Evolutionary conservation across 2,888 invertebrate genomes (phyloP).

Genomic region (Alcis repandata): DNA sequence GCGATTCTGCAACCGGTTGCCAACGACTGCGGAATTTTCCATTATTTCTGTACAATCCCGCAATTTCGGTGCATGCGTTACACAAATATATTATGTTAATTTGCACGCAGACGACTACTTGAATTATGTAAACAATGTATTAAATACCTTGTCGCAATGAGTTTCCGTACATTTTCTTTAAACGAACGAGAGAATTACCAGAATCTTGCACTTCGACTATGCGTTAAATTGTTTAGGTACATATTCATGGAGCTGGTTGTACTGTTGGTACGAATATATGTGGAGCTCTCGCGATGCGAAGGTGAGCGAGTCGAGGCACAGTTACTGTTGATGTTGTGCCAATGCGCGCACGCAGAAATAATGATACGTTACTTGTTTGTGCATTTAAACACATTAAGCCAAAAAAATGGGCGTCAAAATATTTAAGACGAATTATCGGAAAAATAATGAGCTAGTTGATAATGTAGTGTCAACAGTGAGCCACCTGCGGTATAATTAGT

Average conservation of each 20-base stretch:
- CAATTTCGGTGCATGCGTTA: slow-evolving; percentile 40
- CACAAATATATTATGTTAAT: slow-evolving; percentile 39
- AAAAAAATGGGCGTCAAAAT: slow-evolving; percentile 30
- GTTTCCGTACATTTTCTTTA: slow-evolving; percentile 8
- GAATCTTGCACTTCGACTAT: slow-evolving; percentile 15
- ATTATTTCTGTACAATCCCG: slow-evolving; percentile 42
- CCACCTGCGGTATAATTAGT: slow-evolving; percentile 74
- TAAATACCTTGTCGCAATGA: slow-evolving; percentile 26
- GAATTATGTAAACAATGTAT: slow-evolving; percentile 33
- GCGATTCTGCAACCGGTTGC: slow-evolving; percentile 31
- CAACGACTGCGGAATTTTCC: slow-evolving; percentile 42
- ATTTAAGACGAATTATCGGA: slow-evolving; percentile 7
- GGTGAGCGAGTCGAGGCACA: slow-evolving; percentile 69
- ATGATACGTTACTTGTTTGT: slow-evolving; percentile 50
- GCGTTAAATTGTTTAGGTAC: slow-evolving; percentile 42
- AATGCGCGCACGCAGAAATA: slow-evolving; percentile 66
- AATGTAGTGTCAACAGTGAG: slow-evolving; percentile 52
- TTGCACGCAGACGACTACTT: slow-evolving; percentile 28
- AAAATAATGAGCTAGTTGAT: slow-evolving; percentile 39
- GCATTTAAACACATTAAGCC: slow-evolving; percentile 42
- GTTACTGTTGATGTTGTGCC: slow-evolving; percentile 76
- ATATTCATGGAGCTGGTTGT: slow-evolving; percentile 39
- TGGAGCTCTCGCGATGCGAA: slow-evolving; percentile 63
- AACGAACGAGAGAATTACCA: neutral
- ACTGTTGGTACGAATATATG: slow-evolving; percentile 46